Conservation (phyloP, 2,113 vertebrate genomes). For the Labrus mixtus region DNA sequence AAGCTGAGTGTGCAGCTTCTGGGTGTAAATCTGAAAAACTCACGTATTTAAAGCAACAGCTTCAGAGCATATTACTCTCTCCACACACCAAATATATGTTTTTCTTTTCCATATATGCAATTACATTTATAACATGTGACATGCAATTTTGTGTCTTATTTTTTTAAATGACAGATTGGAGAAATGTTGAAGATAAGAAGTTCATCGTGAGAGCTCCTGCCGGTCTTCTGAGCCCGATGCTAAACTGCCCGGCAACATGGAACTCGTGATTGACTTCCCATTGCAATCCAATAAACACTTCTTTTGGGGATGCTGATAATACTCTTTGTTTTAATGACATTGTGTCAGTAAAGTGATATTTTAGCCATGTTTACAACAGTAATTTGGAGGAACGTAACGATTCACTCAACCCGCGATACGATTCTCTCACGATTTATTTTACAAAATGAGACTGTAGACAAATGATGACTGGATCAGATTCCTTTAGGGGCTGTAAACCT, state of each 20-base stretch:
- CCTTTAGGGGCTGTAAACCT: too few relatives aligned
- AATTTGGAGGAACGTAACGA: too few relatives aligned
- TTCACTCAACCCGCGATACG: too few relatives aligned
- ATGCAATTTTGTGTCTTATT: slow-evolving; percentile 29
- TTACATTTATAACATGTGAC: neutral
- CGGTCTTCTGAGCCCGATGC: slow-evolving; percentile 21
- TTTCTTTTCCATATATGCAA: neutral
- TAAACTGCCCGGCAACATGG: neutral
- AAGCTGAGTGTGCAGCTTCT: slow-evolving; percentile 32
- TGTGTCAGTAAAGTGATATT: neutral
- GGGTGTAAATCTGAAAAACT: slow-evolving; percentile 26
- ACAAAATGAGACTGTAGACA: too few relatives aligned
- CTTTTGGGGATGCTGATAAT: slow-evolving; percentile 4
- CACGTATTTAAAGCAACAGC: slow-evolving; percentile 28
- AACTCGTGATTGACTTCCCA: slow-evolving; percentile 13
- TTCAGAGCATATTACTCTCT: slow-evolving; percentile 1
- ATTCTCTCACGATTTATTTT: too few relatives aligned
- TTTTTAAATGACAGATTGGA: slow-evolving; percentile 38
- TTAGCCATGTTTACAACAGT: too few relatives aligned
- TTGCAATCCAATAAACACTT: neutral
- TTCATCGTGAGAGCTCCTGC: slow-evolving; percentile 40
- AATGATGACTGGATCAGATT: too few relatives aligned
- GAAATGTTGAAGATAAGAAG: slow-evolving; percentile 43
- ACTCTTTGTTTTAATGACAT: neutral
- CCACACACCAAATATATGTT: slow-evolving; percentile 12